These are phyloP conservation scores for Xylota sylvarum DNA, from an alignment of 2,888 invertebrate species.

Conservation along the genomic window DNA sequence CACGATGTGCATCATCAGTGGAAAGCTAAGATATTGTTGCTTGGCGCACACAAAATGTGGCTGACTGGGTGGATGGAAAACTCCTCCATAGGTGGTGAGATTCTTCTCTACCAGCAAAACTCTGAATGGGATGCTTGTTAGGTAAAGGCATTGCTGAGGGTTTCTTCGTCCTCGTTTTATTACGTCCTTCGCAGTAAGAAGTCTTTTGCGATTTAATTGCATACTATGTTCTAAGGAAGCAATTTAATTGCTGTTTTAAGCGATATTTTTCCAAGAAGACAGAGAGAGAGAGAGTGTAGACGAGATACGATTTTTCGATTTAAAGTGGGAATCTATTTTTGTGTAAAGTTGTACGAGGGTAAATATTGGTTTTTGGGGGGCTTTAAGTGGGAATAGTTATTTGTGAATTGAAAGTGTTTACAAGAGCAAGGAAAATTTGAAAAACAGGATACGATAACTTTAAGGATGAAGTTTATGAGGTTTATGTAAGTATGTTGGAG, in stretches of 20 bases:
- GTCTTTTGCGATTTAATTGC: constrained; percentile 62
- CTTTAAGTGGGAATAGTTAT: constrained; percentile 2
- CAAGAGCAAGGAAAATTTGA: neutral
- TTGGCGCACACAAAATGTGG: constrained; percentile 3
- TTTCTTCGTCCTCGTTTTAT: constrained; percentile 9
- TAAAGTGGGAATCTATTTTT: constrained; percentile 14
- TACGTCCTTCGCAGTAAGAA: constrained; percentile 10
- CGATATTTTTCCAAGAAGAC: constrained; percentile 17
- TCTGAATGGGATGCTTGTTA: constrained; percentile 19
- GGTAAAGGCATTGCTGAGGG: constrained; percentile 6
- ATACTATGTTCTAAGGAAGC: constrained; percentile 50
- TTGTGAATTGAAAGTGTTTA: neutral
- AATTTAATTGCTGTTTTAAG: constrained; percentile 63
- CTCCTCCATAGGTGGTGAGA: constrained; percentile 2
- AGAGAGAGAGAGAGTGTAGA: neutral
- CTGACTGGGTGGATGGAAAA: neutral
- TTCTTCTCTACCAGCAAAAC: neutral
- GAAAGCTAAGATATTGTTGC: constrained; percentile 21
- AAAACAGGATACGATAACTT: neutral
- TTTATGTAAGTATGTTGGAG: too few relatives aligned
- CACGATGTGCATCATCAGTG: constrained; percentile 60
- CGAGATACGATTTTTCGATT: constrained; percentile 1
- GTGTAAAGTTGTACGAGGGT: neutral
- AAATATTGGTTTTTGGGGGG: constrained; percentile 35
- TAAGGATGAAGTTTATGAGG: too few relatives aligned